Evolutionary conservation across 1,140 invertebrate species (phyloP).

Genomic region (Neodiprion virginianus): DNA sequence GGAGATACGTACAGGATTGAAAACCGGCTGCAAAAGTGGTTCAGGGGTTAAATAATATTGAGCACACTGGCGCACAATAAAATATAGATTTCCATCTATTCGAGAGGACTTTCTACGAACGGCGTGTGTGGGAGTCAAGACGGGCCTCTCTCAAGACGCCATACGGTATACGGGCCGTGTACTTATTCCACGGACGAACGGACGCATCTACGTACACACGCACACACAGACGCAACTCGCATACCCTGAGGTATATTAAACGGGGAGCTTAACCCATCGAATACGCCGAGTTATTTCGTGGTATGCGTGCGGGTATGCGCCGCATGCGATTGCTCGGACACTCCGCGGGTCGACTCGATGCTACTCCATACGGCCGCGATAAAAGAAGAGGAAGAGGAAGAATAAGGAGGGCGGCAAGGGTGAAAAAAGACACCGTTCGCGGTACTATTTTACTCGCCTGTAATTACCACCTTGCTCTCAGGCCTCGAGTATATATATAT

Average conservation of each 20-base stretch:
- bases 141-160: constrained; percentile 34
- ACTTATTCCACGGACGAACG: constrained; percentile 3
- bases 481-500: too few relatives aligned
- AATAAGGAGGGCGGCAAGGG: neutral
- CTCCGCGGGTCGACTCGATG: neutral
- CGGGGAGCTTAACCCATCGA: constrained; percentile 1
- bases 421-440: neutral
- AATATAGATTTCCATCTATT: constrained; percentile 58
- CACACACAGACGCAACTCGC: too few relatives aligned
- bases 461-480: neutral
- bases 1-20: constrained; percentile 18
- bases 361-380: neutral
- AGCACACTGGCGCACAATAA: constrained; percentile 52
- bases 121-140: constrained; percentile 46
- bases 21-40: constrained; percentile 31
- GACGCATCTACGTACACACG: neutral
- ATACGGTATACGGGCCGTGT: constrained; percentile 46
- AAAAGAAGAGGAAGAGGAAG: too few relatives aligned
- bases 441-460: neutral
- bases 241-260: neutral
- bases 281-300: neutral
- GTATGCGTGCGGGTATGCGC: neutral
- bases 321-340: neutral
- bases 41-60: constrained; percentile 46
- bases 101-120: constrained; percentile 49